Conservation (phyloP, 2,797 vertebrate species). For the Benthosema pterotum region DNA sequence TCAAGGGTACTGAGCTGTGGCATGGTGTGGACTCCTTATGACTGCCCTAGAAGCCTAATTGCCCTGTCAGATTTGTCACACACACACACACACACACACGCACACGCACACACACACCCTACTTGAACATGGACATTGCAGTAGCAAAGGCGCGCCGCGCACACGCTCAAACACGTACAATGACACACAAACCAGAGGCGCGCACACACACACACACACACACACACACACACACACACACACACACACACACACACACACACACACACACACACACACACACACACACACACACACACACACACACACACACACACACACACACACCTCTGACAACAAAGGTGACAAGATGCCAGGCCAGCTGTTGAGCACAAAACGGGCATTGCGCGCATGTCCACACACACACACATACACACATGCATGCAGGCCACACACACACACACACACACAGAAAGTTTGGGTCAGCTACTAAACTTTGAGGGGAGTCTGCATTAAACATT, state of each 20-base stretch:
- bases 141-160: no score
- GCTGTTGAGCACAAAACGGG: no score
- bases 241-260: neutral
- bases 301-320: neutral
- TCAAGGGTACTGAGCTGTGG: neutral
- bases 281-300: neutral
- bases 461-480: no score
- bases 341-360: no score
- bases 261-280: neutral
- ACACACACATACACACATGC: neutral
- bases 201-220: neutral
- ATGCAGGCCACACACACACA: neutral
- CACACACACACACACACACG: neutral
- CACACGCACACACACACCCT: neutral
- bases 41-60: conserved; percentile 3
- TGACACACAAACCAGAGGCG: no score
- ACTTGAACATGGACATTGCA: no score
- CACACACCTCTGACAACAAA: no score
- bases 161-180: neutral
- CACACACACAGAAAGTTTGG: neutral
- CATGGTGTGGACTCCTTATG: neutral
- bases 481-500: no score
- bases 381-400: neutral
- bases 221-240: neutral
- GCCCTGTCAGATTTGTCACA: conserved; percentile 11